Percentiles rank a stretch among this genome's conserved stretches.
These are phyloP conservation scores for Dasyurus viverrinus DNA, from an alignment of 2,113 vertebrate genomes.

Conservation along the genomic window DNA sequence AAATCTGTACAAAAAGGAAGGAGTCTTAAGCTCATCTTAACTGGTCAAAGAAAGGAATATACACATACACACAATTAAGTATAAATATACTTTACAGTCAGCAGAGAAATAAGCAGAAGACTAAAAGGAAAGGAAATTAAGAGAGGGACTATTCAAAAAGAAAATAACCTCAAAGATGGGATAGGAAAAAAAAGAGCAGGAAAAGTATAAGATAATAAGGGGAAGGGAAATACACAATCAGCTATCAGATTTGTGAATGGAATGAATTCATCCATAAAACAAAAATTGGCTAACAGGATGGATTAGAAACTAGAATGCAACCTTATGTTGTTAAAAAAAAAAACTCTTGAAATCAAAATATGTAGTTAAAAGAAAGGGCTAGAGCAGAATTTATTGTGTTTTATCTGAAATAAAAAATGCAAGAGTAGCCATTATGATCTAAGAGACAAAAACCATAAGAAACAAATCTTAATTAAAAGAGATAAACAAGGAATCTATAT, in stretches of 20 bases:
- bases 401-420: background rate
- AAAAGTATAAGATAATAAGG: background rate
- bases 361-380: background rate
- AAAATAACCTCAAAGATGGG: background rate
- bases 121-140: background rate
- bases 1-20: background rate
- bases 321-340: background rate
- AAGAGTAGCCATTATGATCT: background rate
- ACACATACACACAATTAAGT: background rate
- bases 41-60: no score
- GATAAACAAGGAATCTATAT: background rate
- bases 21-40: background rate
- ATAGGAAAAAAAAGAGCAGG: background rate
- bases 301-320: background rate
- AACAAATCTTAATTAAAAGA: background rate
- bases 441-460: background rate
- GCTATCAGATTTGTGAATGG: background rate
- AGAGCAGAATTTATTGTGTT: background rate
- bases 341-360: background rate
- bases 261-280: background rate
- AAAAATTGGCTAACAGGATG: background rate
- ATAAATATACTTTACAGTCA: background rate
- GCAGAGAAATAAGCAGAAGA: background rate
- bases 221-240: background rate
- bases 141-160: background rate